Evolutionary conservation across 1,140 invertebrate species (phyloP), one percentile per base, ranked within the genome.

Genomic region (Eupristina koningsbergeri): DNA sequence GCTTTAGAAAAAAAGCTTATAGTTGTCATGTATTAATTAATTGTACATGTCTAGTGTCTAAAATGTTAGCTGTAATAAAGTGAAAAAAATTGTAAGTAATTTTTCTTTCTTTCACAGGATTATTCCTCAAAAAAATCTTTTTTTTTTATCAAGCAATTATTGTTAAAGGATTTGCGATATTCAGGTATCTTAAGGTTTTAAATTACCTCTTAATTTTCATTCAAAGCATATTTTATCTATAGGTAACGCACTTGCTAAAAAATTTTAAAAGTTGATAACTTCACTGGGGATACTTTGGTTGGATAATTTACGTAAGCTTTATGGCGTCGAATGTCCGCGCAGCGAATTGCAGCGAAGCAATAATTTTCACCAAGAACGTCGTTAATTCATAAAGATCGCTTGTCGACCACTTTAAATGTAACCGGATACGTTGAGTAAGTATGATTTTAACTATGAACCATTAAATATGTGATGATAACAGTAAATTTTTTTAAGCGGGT

Each of bases 371-470:
- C 9, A n/a, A 26, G 15, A 8, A 50, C 3, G 34, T 58, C 79
- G 47, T 80, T 73, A 73, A 58, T 73, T 80, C 39, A 80, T 80
- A 73, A 73, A 73, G 67, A 39, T 50, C 45, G 41, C 22, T 47
- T 11, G 41, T 39, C 15, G 15, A 64, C 29, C 5, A 64, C 13
- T 69, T 69, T 69, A n/a, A 74, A 47, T 17, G 36, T n/a, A 47
- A 3, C 29, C 71, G 13, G 22, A 45, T 29, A 74, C 1, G 6
- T 74, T 47, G 2, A 47, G 26, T 74, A 3, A 39, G 3, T 39
- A 39, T 69, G 31, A 6, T 0, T 39, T 39, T 39, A 61, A n/a
- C 7, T 61, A 61, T 29, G 5, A n/a, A 61, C 15, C 58, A n/a
- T 26, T 61, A 61, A 61, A 61, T 61, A 61, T 50, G 17, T 50